Conservation (phyloP, 2,888 invertebrate species). For the Cylindroiulus punctatus region DNA sequence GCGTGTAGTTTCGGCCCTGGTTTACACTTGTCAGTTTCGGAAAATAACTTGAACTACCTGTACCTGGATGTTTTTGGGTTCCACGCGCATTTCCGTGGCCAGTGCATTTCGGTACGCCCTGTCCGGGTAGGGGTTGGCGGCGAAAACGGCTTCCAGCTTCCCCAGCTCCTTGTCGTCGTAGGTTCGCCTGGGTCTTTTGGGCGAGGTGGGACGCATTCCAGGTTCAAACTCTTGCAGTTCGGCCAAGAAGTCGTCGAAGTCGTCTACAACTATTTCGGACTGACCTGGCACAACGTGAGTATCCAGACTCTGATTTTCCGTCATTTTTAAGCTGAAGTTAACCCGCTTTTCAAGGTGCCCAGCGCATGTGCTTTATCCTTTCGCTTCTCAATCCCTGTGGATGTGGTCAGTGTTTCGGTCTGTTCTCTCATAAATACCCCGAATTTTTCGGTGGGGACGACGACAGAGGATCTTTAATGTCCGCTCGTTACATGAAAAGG, state of each 20-base stretch:
- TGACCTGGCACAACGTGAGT: too few species aligned
- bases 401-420: not conserved
- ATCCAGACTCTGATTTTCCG: not conserved
- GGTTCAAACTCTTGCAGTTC: not conserved
- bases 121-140: constrained; percentile 13
- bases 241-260: not conserved
- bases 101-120: not conserved
- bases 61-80: constrained; percentile 54
- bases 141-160: constrained; percentile 46
- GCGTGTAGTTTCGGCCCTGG: too few species aligned
- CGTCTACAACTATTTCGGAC: too few species aligned
- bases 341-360: too few species aligned
- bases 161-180: constrained; percentile 46
- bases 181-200: constrained; percentile 40
- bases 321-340: not conserved
- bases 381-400: not conserved
- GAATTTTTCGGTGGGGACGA: not conserved
- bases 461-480: not conserved
- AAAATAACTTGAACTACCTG: not conserved
- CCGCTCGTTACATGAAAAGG: not conserved
- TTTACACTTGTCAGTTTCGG: too few species aligned
- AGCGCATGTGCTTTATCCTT: too few species aligned
- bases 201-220: not conserved
- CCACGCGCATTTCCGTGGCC: constrained; percentile 46
- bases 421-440: not conserved